Percentiles rank a stretch among this genome's conserved stretches.
Conservation (phyloP, 1,140 invertebrate species). For the Cotesia glomerata region DNA sequence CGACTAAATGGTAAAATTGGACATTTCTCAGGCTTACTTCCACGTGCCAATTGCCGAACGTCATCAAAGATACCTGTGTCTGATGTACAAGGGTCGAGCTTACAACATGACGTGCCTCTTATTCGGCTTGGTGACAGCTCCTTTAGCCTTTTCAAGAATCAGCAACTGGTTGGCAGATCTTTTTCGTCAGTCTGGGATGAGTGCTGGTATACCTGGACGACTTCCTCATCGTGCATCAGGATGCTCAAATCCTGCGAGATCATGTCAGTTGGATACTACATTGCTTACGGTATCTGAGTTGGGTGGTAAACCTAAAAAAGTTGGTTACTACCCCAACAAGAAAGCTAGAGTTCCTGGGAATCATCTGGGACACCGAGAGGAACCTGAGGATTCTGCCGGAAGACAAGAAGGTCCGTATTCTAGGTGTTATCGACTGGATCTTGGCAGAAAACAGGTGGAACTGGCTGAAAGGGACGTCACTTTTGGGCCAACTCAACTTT, state of each 20-base stretch:
- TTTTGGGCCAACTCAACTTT: slow-evolving; percentile 23
- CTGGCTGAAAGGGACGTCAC: not conserved
- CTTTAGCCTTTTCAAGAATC: slow-evolving; percentile 40
- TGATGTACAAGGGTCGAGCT: not conserved
- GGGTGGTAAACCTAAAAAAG: slow-evolving; percentile 24
- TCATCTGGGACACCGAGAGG: not conserved
- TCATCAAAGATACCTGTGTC: too few species aligned
- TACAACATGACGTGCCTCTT: slow-evolving; percentile 47
- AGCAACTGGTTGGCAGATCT: slow-evolving; percentile 34
- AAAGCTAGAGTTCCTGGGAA: slow-evolving; percentile 6
- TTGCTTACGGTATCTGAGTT: slow-evolving; percentile 6
- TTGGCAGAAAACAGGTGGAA: not conserved
- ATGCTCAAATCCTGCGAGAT: not conserved
- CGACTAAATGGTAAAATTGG: too few species aligned
- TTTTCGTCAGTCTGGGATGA: slow-evolving; percentile 26
- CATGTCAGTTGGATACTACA: slow-evolving; percentile 4
- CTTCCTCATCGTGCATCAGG: slow-evolving; percentile 23
- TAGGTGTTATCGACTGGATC: not conserved
- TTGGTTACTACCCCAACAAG: slow-evolving; percentile 2
- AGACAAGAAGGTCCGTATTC: slow-evolving; percentile 14
- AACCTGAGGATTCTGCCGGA: slow-evolving; percentile 19
- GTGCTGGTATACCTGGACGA: slow-evolving; percentile 30
- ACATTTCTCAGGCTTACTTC: too few species aligned
- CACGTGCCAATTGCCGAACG: too few species aligned
- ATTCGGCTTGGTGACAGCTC: slow-evolving; percentile 41